phyloP scores from a whole-genome alignment of 1,140 invertebrate species.

The Euwallacea fornicatus region DNA sequence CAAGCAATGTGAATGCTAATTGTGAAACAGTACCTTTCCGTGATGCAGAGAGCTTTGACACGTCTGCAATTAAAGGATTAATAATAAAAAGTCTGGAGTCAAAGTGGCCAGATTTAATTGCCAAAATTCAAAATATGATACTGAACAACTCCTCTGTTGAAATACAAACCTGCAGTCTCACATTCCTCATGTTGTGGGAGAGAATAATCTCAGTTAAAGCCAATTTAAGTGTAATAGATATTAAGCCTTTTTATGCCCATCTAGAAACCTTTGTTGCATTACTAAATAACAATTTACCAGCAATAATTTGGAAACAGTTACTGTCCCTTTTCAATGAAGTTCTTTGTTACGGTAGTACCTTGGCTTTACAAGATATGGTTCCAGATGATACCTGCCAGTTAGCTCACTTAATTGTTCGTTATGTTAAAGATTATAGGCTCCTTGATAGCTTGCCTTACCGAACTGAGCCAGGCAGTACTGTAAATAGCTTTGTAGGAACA shows the following conservation, averaged over 20 bases:
- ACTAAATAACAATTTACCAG: conserved; percentile 70
- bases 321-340: conserved; percentile 85
- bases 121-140: conserved; percentile 64
- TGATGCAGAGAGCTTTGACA: conserved; percentile 79
- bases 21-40: conserved; percentile 71
- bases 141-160: conserved; percentile 59
- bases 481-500: conserved; percentile 51
- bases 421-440: conserved; percentile 80
- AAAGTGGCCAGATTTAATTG: conserved; percentile 77
- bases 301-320: conserved; percentile 81
- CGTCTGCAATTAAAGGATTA: conserved; percentile 78
- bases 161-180: conserved; percentile 71
- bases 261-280: conserved; percentile 78
- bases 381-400: conserved; percentile 85
- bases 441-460: conserved; percentile 67
- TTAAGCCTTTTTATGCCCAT: conserved; percentile 84
- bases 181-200: conserved; percentile 84
- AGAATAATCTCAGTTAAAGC: conserved; percentile 90
- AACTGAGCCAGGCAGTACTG: conserved; percentile 46
- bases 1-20: conserved; percentile 49
- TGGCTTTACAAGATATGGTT: conserved; percentile 81
- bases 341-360: conserved; percentile 84
- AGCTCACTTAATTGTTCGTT: conserved; percentile 80
- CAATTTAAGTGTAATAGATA: conserved; percentile 84
- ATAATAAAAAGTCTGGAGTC: conserved; percentile 81